Evolutionary conservation across 2,888 invertebrate genomes (phyloP), one percentile per base, ranked within the genome.

Genomic region (Drosophila neotestacea): DNA sequence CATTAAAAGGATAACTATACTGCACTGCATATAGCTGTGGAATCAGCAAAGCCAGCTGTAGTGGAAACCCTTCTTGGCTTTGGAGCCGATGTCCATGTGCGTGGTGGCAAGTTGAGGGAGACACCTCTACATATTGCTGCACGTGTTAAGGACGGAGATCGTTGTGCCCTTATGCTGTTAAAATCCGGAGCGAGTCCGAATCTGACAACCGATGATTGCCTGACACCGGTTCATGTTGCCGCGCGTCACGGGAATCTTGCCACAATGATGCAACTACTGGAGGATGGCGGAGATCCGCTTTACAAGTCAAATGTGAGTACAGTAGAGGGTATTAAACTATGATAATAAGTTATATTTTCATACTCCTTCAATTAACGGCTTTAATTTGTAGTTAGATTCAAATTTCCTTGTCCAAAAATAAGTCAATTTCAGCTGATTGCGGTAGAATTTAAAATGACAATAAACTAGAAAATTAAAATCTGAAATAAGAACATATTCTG

Each of bases 161-260:
- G 96, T 81, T 99, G 99, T 93, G 99, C 98, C 4, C 94, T 99
- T 81, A 99, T 99, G 98, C 93, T 99, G 73, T 93, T 99, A 39
- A 99, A 99, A 93, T 98, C 98, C 4, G 99, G 99, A 0, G 99
- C 99, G 7, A 97, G 98, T 68, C 98, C 99, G 0, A 99, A 99
- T 93, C 95, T 98, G 71, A 95, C 96, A 4, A 98, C 98, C 67
- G 97, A 98, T 92, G 98, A 99, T 92, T 98, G 99, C 2, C 97
- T 98, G 93, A 99, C 99, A 0, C 98, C 99, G 0, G 96, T 99
- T 4, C 99, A 99, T 91, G 98, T 99, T 16, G 98, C 99, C 0
- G 97, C 99, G 0, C 95, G 97, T 81, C 95, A 96, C 88, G 99
- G 99, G 0, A 98, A 98, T 92, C 93, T 98, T 56, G 95, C 96